Evolutionary conservation across 2,797 vertebrate species (phyloP), one percentile per base, ranked within the genome.

Genomic region (Syngnathus rostellatus): DNA sequence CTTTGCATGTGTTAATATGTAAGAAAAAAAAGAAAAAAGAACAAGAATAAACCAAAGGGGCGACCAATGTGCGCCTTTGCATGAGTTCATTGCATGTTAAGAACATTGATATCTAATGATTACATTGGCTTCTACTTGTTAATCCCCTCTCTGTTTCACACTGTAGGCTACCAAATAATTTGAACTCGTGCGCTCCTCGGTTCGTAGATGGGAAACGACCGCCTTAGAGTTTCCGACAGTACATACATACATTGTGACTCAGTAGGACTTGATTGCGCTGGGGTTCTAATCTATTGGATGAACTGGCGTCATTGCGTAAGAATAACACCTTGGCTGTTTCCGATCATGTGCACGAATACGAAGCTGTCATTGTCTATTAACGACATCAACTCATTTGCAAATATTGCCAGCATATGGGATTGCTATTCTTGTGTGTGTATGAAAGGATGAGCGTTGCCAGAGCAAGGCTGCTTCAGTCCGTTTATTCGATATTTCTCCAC

Each of bases 1-100:
- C 81, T 87, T 81, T 91, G 91, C 91, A 92, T 92, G 90, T 85
- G 71, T 62, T 60, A 84, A 74, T 82, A 83, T 77, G 82, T 78
- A 80, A 86, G n/a, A n/a, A 46, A 16, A 16, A 46, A 45, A 46
- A 46, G 0, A 16, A 17, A 17, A 0, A 46, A 5, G 6, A 17
- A 0, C 6, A 48, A 81, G 85, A 80, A 80, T 73, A 51, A 64
- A 81, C 64, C 74, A 74, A 77, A 77, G 68, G 58, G 62, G 63
- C 81, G 72, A 57, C 67, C 68, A 68, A 83, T 54, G 77, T 68
- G 72, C 80, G 76, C 76, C 82, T 86, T 72, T 92, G 92, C 91
- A 92, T 92, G 92, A 88, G 82, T 84, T 85, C 78, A 82, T 89
- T 92, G 91, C 91, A 92, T 92, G 91, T 77, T 72, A 79, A 85